Percentiles rank a stretch among this genome's conserved stretches.
phyloP scores from a whole-genome alignment of 1,140 invertebrate genomes.

The Cotesia typhae region DNA sequence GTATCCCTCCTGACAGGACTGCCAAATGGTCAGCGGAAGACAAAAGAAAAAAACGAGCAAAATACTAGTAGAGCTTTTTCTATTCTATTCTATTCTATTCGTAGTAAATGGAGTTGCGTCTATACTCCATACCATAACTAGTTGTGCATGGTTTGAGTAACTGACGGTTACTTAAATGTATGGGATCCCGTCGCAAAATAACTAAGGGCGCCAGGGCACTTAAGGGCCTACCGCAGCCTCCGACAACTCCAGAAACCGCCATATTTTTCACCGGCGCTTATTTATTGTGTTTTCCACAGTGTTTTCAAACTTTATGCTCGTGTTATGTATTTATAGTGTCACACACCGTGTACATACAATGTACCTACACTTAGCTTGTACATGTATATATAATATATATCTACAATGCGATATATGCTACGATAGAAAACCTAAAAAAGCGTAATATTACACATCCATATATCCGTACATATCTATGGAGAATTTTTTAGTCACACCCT shows the following conservation, averaged over 20 bases:
- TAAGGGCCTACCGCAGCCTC: constrained; percentile 50
- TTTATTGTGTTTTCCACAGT: constrained; percentile 48
- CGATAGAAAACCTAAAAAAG: too few relatives aligned
- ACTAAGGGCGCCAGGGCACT: constrained; percentile 57
- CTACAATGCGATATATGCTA: too few relatives aligned
- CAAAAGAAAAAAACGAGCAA: too few relatives aligned
- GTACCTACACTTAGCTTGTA: constrained; percentile 8
- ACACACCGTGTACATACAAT: neutral
- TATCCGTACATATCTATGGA: too few relatives aligned
- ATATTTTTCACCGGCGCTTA: constrained; percentile 58
- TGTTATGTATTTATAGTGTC: neutral
- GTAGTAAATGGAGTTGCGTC: too few relatives aligned
- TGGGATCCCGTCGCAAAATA: constrained; percentile 49
- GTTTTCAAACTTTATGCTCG: neutral
- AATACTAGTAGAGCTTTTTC: too few relatives aligned
- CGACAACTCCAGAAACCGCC: constrained; percentile 52
- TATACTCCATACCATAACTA: neutral
- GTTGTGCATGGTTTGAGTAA: constrained; percentile 44
- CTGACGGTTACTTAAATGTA: constrained; percentile 48
- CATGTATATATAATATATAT: too few relatives aligned
- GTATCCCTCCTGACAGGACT: too few relatives aligned
- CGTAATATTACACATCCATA: too few relatives aligned
- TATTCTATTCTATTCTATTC: too few relatives aligned
- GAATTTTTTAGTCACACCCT: constrained; percentile 44
- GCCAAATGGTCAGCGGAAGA: too few relatives aligned